These are phyloP conservation scores for Trigoniulus corallinus DNA, from an alignment of 1,140 invertebrate species.

Conservation along the genomic window DNA sequence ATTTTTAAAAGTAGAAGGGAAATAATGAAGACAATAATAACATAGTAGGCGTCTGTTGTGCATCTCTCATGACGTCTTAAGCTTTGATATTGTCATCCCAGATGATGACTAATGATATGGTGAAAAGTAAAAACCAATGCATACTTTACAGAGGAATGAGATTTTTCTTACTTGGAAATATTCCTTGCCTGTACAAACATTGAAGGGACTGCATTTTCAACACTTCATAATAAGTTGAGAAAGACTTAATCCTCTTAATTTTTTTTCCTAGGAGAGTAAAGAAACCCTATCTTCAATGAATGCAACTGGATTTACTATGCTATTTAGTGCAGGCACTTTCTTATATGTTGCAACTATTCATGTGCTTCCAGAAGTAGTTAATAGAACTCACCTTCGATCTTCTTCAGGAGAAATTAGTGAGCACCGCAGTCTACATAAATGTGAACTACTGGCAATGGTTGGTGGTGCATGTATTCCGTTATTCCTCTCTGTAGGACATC, in stretches of 20 bases:
- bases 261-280: constrained; percentile 38
- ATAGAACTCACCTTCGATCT: constrained; percentile 27
- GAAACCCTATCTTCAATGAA: constrained; percentile 61
- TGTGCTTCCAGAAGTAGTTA: constrained; percentile 81
- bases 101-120: no score
- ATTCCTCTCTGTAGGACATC: constrained; percentile 75
- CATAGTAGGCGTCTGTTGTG: not conserved
- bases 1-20: no score
- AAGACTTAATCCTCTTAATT: no score
- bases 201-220: no score
- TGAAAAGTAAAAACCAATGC: no score
- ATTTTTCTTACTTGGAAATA: no score
- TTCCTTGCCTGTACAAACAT: no score
- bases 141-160: no score
- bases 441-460: constrained; percentile 66
- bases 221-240: no score
- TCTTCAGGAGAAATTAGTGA: constrained; percentile 29
- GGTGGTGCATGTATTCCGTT: constrained; percentile 70
- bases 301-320: constrained; percentile 88
- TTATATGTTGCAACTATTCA: constrained; percentile 97
- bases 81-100: no score
- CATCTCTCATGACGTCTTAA: not conserved
- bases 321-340: constrained; percentile 97
- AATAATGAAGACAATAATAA: not conserved
- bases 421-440: constrained; percentile 43